Percentiles rank a stretch among this genome's conserved stretches.
Evolutionary conservation across 2,888 invertebrate species (phyloP).

Genomic region (Monopis laevigella): DNA sequence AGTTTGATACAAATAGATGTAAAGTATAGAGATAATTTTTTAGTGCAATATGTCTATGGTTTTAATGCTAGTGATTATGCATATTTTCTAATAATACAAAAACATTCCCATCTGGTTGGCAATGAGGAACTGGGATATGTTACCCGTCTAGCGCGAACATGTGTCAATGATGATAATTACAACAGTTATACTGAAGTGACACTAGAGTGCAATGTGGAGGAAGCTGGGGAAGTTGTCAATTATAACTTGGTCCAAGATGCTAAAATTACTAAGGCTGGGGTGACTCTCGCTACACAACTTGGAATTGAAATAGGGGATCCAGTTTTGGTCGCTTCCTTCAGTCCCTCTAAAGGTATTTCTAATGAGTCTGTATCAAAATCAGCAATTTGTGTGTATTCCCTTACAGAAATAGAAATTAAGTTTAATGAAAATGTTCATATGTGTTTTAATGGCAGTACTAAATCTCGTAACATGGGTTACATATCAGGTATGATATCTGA

Average conservation of each 20-base stretch:
- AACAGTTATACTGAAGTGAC: slow-evolving; percentile 98
- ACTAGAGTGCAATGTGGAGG: slow-evolving; percentile 81
- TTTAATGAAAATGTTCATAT: slow-evolving; percentile 97
- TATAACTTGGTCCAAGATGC: slow-evolving; percentile 96
- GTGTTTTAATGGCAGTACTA: slow-evolving; percentile 95
- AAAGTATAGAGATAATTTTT: slow-evolving; percentile 92
- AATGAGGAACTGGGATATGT: slow-evolving; percentile 92
- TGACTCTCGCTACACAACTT: slow-evolving; percentile 82
- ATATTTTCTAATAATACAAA: slow-evolving; percentile 95
- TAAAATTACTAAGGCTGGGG: slow-evolving; percentile 85
- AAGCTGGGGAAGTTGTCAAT: slow-evolving; percentile 67
- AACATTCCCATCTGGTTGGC: slow-evolving; percentile 87
- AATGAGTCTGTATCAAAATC: slow-evolving; percentile 85
- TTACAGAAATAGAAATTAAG: slow-evolving; percentile 89
- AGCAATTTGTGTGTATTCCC: slow-evolving; percentile 91
- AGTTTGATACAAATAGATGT: slow-evolving; percentile 89
- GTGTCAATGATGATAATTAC: slow-evolving; percentile 94
- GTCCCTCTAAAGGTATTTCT: slow-evolving; percentile 88
- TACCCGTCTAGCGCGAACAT: slow-evolving; percentile 89
- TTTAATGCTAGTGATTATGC: slow-evolving; percentile 96
- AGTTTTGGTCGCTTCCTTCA: slow-evolving; percentile 88
- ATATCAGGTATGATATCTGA: slow-evolving; percentile 91
- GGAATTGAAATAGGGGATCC: slow-evolving; percentile 83
- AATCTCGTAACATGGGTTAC: slow-evolving; percentile 91
- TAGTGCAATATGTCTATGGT: slow-evolving; percentile 96